phyloP scores from a whole-genome alignment of 2,113 vertebrate species.

The Tachuris rubrigastra region DNA sequence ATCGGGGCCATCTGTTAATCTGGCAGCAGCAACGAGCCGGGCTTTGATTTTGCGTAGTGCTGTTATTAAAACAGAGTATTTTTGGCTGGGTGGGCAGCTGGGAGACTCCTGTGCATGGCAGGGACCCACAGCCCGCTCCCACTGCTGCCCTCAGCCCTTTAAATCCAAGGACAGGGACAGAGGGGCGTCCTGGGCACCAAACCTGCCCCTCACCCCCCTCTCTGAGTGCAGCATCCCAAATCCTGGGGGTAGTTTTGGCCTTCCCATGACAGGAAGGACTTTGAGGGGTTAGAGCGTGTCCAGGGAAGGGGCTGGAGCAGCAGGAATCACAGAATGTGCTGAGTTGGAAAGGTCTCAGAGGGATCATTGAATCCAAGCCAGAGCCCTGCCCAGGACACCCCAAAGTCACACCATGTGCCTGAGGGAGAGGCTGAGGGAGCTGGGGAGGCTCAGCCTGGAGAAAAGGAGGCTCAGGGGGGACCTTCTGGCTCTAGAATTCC shows the following conservation, averaged over 20 bases:
- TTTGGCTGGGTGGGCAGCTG: neutral
- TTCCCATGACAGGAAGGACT: neutral
- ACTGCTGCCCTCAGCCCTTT: rapidly evolving
- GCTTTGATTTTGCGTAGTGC: neutral
- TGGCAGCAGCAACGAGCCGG: neutral
- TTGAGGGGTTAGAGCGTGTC: neutral
- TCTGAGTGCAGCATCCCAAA: neutral
- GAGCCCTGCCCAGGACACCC: too few species aligned
- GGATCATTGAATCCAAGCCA: too few species aligned
- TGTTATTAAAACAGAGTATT: neutral
- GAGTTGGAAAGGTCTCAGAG: too few species aligned
- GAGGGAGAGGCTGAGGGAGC: neutral
- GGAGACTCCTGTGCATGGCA: rapidly evolving
- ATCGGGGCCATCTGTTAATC: slow-evolving; percentile 36
- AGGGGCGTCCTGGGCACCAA: neutral
- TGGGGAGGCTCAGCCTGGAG: neutral
- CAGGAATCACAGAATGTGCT: neutral
- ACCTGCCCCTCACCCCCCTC: neutral
- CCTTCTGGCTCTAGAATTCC: neutral
- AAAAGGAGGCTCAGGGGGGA: neutral
- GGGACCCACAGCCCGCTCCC: rapidly evolving
- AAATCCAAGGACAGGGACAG: neutral
- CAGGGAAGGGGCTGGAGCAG: neutral
- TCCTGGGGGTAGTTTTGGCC: neutral
- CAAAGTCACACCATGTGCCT: too few species aligned